A percentile compares a stretch with the other conserved stretches of the same genome.
Evolutionary conservation across 2,113 vertebrate genomes (phyloP).

Genomic region (western clawed frog (Xenopus tropicalis)): DNA sequence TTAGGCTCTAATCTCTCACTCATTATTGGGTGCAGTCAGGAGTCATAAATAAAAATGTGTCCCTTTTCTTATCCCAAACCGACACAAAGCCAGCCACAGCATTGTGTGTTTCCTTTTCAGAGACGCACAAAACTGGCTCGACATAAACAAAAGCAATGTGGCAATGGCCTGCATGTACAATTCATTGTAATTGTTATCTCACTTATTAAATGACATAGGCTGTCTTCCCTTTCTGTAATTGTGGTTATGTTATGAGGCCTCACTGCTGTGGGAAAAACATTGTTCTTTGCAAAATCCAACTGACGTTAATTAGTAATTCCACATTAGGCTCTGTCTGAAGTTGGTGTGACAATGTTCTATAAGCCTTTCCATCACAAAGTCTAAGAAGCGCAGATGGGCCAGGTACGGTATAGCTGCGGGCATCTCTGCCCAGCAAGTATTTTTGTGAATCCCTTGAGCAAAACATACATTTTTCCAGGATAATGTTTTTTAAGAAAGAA

Average conservation of each 20-base stretch:
- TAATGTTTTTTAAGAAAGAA: too few relatives aligned
- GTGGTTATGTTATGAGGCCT: background rate
- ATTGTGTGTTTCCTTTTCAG: conserved; percentile 5
- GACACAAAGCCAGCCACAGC: conserved; percentile 13
- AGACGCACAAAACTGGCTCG: background rate
- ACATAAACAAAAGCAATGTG: conserved; percentile 7
- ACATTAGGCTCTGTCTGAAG: too few relatives aligned
- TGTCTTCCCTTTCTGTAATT: background rate
- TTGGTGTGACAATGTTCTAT: too few relatives aligned
- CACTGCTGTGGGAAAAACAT: too few relatives aligned
- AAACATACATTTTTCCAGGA: too few relatives aligned
- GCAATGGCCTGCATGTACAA: background rate
- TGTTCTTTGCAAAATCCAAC: too few relatives aligned
- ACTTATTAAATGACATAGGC: background rate
- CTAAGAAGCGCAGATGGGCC: too few relatives aligned
- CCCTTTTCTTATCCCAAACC: conserved; percentile 9
- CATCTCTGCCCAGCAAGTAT: too few relatives aligned
- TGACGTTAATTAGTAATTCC: too few relatives aligned
- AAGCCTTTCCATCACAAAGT: too few relatives aligned
- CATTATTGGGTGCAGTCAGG: background rate
- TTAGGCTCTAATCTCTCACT: background rate
- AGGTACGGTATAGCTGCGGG: too few relatives aligned
- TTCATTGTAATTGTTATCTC: background rate
- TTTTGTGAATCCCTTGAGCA: too few relatives aligned
- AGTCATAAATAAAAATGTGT: conserved; percentile 2